Conservation (phyloP, 1,140 invertebrate species). For the Stegodyphus mimosarum region DNA sequence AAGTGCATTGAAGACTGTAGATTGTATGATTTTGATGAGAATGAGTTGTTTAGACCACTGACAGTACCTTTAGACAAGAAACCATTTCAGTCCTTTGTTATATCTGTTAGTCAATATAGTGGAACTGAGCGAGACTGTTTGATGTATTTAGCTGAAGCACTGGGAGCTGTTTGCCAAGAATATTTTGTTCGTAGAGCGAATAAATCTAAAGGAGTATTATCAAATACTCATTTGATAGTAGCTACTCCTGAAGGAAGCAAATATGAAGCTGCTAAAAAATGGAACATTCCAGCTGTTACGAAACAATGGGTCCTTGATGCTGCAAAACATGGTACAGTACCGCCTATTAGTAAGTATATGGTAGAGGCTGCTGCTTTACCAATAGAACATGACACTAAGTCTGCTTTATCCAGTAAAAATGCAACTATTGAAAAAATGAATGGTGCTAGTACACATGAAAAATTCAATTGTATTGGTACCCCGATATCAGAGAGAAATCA, state of each 20-base stretch:
- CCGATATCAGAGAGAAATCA: neutral
- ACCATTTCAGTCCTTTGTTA: slow-evolving; percentile 78
- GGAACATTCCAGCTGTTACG: slow-evolving; percentile 81
- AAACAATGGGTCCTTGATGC: slow-evolving; percentile 83
- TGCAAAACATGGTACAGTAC: slow-evolving; percentile 70
- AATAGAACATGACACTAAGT: neutral
- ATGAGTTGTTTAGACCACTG: slow-evolving; percentile 73
- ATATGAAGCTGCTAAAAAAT: slow-evolving; percentile 84
- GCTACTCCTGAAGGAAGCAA: slow-evolving; percentile 80
- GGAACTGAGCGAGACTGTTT: slow-evolving; percentile 79
- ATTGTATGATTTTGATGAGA: slow-evolving; percentile 74
- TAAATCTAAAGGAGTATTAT: slow-evolving; percentile 69
- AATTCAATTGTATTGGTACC: neutral
- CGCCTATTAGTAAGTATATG: slow-evolving; percentile 73
- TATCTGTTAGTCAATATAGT: slow-evolving; percentile 81
- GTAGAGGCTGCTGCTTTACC: slow-evolving; percentile 69
- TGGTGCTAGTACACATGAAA: neutral
- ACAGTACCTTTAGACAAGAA: slow-evolving; percentile 68
- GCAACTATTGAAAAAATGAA: neutral
- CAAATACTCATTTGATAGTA: slow-evolving; percentile 83
- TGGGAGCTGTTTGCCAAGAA: slow-evolving; percentile 80
- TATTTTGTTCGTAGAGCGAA: slow-evolving; percentile 74
- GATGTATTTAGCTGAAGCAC: slow-evolving; percentile 74
- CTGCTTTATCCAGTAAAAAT: neutral
- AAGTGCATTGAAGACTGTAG: slow-evolving; percentile 73